Evolutionary conservation across 2,888 invertebrate genomes (phyloP), one percentile per base, ranked within the genome.

Genomic region (Tetragnatha montana): DNA sequence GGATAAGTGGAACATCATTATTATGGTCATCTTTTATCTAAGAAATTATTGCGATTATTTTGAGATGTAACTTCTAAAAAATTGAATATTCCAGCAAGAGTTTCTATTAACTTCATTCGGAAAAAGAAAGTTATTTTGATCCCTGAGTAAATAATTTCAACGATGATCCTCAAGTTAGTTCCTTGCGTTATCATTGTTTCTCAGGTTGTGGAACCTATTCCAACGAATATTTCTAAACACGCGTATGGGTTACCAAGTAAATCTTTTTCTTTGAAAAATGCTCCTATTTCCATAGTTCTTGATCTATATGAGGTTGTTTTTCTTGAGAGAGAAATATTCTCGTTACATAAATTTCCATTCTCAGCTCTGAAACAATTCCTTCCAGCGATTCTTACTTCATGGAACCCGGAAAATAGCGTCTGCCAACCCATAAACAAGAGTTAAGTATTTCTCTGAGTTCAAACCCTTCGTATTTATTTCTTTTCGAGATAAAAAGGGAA

Each of bases 331-430:
- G 51, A 60, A 60, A 51, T 78, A 19, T 51, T 14, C 21, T 51
- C 14, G n/a, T 35, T 50, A 12, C n/a, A 47, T 80, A 80, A 80
- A 69, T 60, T 80, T 80, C 68, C 35, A 80, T 17, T 68, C 80
- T 10, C 35, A 79, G n/a, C 22, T 68, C 12, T 21, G n/a, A 78
- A 78, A 60, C 60, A 60, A 60, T 60, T 60, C 60, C 60, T 60
- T 60, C 60, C 60, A 60, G 60, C 60, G 60, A 60, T 60, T 60
- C 17, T 47, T 73, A 51, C 73, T 73, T 82, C 68, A 21, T 10
- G 68, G 83, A 83, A 83, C 83, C 83, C 83, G 83, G 83, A 83
- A 83, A 82, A 83, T 75, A 74, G n/a, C 73, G 74, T 83, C 69
- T n/a, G 74, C 19, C 75, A n/a, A 22, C 19, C 69, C 75, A 75